Percentiles rank a stretch among this genome's conserved stretches.
Conservation (phyloP, 2,888 invertebrate genomes). For the Tetragonula carbonaria region DNA sequence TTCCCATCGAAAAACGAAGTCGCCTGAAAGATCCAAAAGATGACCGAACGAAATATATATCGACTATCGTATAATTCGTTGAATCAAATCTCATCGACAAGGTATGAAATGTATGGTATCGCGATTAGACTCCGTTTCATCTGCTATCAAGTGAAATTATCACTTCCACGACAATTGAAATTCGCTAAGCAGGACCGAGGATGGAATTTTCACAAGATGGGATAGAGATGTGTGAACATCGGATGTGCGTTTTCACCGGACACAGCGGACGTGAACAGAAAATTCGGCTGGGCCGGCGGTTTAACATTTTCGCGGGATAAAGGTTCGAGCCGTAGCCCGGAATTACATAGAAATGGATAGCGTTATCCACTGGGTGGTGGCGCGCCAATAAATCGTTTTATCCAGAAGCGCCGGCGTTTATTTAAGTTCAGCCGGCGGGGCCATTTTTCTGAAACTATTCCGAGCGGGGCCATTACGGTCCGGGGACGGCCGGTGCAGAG, state of each 20-base stretch:
- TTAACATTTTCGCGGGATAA: slow-evolving; percentile 71
- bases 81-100: too few species aligned
- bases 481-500: slow-evolving; percentile 59
- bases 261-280: slow-evolving; percentile 10
- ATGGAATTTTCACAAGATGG: neutral
- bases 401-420: slow-evolving; percentile 74
- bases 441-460: slow-evolving; percentile 81
- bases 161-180: neutral
- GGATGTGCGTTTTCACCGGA: neutral
- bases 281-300: slow-evolving; percentile 59
- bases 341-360: slow-evolving; percentile 77
- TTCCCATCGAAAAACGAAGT: too few species aligned
- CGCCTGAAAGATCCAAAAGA: too few species aligned
- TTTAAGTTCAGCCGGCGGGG: slow-evolving; percentile 76
- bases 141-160: too few species aligned
- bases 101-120: too few species aligned
- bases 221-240: neutral
- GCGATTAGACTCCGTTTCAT: too few species aligned
- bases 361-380: slow-evolving; percentile 76
- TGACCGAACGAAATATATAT: too few species aligned
- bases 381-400: slow-evolving; percentile 79
- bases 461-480: slow-evolving; percentile 77
- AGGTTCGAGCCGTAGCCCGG: slow-evolving; percentile 45
- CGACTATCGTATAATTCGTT: too few species aligned
- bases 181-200: neutral